Conservation (phyloP, 2,113 vertebrate genomes). For the Lepisosteus osseus region DNA sequence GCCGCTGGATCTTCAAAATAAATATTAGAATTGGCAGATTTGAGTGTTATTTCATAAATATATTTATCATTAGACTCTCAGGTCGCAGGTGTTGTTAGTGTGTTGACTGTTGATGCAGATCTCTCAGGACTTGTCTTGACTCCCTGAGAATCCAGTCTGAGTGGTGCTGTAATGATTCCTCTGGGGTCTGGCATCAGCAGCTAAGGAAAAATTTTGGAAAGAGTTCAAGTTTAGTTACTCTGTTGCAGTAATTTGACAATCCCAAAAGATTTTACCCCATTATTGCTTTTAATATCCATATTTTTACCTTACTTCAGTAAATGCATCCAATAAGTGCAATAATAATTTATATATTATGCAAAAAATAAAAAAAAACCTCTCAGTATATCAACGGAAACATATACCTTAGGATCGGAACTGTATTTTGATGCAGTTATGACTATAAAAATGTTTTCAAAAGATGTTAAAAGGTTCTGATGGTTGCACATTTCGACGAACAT, state of each 20-base stretch:
- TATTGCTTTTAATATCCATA: slow-evolving; percentile 24
- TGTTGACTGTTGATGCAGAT: slow-evolving; percentile 60
- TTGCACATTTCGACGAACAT: too few relatives aligned
- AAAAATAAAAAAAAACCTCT: too few relatives aligned
- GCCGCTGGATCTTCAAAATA: not conserved
- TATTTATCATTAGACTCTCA: slow-evolving; percentile 74
- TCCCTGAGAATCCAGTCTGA: slow-evolving; percentile 55
- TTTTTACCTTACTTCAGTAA: not conserved
- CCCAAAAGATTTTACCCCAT: slow-evolving; percentile 19
- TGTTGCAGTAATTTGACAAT: slow-evolving; percentile 55
- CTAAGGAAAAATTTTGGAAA: slow-evolving; percentile 48
- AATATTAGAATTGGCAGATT: slow-evolving; percentile 74
- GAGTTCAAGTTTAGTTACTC: slow-evolving; percentile 70
- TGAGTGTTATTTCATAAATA: slow-evolving; percentile 76
- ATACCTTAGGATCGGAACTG: too few relatives aligned
- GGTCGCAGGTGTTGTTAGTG: slow-evolving; percentile 80
- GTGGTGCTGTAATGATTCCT: slow-evolving; percentile 69
- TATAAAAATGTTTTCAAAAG: too few relatives aligned
- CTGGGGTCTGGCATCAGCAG: slow-evolving; percentile 67
- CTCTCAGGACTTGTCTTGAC: slow-evolving; percentile 56
- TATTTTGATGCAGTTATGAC: too few relatives aligned
- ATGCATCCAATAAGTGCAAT: not conserved
- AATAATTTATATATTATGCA: not conserved
- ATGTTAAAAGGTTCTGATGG: too few relatives aligned
- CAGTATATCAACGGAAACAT: too few relatives aligned